Conservation (phyloP, 2,113 vertebrate species). For the Plotosus lineatus region DNA sequence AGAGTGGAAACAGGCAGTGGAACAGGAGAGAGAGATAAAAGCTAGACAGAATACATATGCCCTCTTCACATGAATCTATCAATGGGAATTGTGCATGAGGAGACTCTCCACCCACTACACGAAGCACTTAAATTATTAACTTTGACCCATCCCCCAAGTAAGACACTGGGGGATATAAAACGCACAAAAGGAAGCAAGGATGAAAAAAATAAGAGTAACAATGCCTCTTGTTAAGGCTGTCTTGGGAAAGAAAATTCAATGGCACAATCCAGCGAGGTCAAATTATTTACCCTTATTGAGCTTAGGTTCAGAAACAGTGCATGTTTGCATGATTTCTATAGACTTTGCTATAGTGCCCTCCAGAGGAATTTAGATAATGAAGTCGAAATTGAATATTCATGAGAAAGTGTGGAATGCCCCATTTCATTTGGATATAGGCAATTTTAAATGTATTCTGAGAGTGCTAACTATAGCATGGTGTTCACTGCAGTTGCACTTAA, state of each 20-base stretch:
- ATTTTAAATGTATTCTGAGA: neutral
- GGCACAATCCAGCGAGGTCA: constrained; percentile 59
- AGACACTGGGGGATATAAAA: constrained; percentile 47
- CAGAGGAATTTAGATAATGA: neutral
- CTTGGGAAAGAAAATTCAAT: constrained; percentile 58
- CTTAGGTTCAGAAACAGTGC: constrained; percentile 41
- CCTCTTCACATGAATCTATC: constrained; percentile 42
- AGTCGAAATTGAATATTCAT: neutral
- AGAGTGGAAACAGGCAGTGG: neutral
- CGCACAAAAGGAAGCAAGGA: constrained; percentile 44
- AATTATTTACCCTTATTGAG: constrained; percentile 65
- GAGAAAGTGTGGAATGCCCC: neutral
- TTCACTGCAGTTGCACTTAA: neutral
- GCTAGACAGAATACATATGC: neutral
- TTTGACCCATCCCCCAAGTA: constrained; percentile 32
- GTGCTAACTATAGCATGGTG: neutral
- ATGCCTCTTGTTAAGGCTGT: constrained; percentile 51
- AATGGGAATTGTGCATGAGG: constrained; percentile 13
- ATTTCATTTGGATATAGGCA: neutral
- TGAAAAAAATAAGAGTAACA: constrained; percentile 51
- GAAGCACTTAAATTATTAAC: constrained; percentile 52
- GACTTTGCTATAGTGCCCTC: neutral
- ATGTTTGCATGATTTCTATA: constrained; percentile 8
- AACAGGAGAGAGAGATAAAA: constrained; percentile 12
- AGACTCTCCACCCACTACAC: constrained; percentile 31